phyloP scores from a whole-genome alignment of 2,888 invertebrate genomes.

The Clanis bilineata region DNA sequence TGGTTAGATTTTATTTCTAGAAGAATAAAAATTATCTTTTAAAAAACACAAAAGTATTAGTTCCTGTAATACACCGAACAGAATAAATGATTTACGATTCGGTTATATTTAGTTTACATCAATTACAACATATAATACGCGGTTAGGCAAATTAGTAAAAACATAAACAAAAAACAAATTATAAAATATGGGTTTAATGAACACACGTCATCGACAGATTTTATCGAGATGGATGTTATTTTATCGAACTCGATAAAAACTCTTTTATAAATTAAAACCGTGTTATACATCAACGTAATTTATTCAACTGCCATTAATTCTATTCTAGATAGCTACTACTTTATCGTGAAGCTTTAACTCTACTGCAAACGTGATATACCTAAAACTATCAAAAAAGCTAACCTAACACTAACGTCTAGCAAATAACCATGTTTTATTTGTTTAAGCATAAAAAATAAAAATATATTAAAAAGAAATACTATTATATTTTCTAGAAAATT shows the following conservation, averaged over 20 bases:
- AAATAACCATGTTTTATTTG: constrained; percentile 4
- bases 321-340: background rate
- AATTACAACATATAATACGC: background rate
- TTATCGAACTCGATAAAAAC: constrained; percentile 10
- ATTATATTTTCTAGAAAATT: too few species aligned
- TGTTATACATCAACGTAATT: background rate
- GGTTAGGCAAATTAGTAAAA: background rate
- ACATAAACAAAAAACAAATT: background rate
- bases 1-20: too few species aligned
- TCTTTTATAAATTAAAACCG: background rate
- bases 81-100: background rate
- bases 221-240: constrained; percentile 5
- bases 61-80: too few species aligned
- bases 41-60: too few species aligned
- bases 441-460: background rate
- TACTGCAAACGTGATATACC: background rate
- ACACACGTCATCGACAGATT: background rate
- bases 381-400: background rate
- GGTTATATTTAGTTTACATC: background rate
- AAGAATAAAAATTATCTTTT: too few species aligned
- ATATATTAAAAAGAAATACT: background rate
- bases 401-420: background rate
- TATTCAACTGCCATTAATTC: background rate
- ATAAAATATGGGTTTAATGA: background rate
- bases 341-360: background rate